phyloP scores from a whole-genome alignment of 2,797 vertebrate genomes.

The Peromyscus nudipes region DNA sequence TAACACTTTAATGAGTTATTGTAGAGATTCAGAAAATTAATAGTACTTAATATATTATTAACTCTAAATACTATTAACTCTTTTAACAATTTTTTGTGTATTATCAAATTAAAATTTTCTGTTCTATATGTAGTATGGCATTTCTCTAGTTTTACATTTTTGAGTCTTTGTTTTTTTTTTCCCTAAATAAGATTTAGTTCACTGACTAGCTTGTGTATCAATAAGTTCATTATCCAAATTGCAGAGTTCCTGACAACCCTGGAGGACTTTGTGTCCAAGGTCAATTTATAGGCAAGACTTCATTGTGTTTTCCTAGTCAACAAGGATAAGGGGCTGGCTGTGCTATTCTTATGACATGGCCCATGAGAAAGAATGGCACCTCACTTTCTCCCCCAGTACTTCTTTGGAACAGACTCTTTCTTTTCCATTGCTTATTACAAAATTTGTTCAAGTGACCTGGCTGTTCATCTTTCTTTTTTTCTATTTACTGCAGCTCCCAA shows the following conservation, averaged over 20 bases:
- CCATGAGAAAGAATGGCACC: background rate
- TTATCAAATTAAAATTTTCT: background rate
- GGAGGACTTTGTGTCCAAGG: background rate
- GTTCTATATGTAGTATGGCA: background rate
- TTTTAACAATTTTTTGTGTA: background rate
- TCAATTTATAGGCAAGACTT: background rate
- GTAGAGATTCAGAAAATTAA: background rate
- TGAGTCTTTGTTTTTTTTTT: background rate
- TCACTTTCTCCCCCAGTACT: background rate
- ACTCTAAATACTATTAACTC: background rate
- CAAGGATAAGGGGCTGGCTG: background rate
- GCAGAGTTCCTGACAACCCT: background rate
- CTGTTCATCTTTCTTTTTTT: background rate
- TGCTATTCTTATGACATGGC: background rate
- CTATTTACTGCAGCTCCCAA: conserved; percentile 8
- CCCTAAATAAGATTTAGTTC: background rate
- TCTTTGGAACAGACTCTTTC: background rate
- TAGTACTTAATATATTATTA: background rate
- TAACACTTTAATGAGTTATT: background rate
- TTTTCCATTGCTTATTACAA: conserved; percentile 26
- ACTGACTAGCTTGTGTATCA: background rate
- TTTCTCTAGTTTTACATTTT: background rate
- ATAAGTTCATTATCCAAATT: background rate
- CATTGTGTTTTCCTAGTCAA: background rate
- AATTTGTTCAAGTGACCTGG: background rate